Base-by-base conservation (phyloP, 2,113 vertebrate species). In the Elephas maximus region DNA sequence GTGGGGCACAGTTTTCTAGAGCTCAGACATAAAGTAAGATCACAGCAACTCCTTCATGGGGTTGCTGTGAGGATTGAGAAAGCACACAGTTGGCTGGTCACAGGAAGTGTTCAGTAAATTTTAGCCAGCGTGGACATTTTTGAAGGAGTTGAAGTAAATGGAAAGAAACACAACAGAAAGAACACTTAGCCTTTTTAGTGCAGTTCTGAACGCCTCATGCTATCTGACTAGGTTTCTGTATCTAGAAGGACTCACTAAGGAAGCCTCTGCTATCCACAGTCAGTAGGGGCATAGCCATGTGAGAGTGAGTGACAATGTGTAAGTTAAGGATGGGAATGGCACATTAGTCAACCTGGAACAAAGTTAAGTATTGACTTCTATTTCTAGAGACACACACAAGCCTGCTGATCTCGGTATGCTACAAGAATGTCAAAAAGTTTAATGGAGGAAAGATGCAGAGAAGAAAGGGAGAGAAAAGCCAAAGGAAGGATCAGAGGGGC, bases 141-240 rank as follows among this genome's bases (percentile, higher is more conserved):
- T 17, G 37, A 28, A 90, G 44, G 37, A 77, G n/a, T 11, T 94
- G 28, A 92, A 92, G 26, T 18, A 84, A 69, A 90, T 18, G 26
- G 33, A 60, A 65, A 37, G 11, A 71, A 48, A 85, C 44, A 62
- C 33, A 26, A 74, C 4, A 5, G 23, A 53, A 84, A 57, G 30
- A 53, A 67, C 2, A 21, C 17, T 84, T 60, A 9, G 60, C 20
- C 10, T 78, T 93, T 71, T 87, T 90, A 44, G 20, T 5, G 21
- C 24, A 62, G 15, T 65, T 92, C 24, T 21, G 11, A 2, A 60
- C 57, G 73, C 45, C 12, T 76, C 80, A 23, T 18, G 28, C 2
- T 82, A n/a, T 8, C 12, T 57, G 24, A 9, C 17, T n/a, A n/a
- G 20, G 28, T 69, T 65, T 94, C 53, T 69, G 21, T 44, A 26